These are phyloP conservation scores for Arothron firmamentum DNA, from an alignment of 2,113 vertebrate genomes.

Conservation along the genomic window DNA sequence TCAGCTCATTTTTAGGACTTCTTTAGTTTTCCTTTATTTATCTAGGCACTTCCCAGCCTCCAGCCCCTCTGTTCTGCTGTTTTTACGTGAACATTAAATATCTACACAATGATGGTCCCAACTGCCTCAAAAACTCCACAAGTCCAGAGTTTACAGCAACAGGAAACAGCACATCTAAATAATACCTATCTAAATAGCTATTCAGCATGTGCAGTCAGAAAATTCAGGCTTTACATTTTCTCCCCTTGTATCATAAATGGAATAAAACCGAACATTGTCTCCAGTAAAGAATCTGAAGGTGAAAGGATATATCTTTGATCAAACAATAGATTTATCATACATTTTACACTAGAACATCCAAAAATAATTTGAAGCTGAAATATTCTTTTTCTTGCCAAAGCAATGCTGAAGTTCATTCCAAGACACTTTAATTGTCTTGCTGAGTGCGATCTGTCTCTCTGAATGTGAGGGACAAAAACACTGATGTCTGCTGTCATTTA, in stretches of 20 bases:
- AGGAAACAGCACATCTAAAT: conserved; percentile 83
- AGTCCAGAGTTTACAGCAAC: conserved; percentile 67
- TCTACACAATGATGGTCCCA: conserved; percentile 48
- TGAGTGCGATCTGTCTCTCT: conserved; percentile 78
- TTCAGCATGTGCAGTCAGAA: conserved; percentile 83
- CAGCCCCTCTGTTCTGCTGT: background rate
- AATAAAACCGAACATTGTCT: conserved; percentile 76
- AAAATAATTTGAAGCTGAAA: conserved; percentile 80
- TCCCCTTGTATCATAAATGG: conserved; percentile 73
- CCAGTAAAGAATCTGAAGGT: conserved; percentile 81
- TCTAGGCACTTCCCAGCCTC: background rate
- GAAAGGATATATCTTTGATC: conserved; percentile 82
- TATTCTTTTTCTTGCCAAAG: conserved; percentile 71
- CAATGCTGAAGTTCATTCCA: conserved; percentile 67
- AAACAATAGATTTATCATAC: conserved; percentile 78
- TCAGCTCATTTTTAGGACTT: background rate
- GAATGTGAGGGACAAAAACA: conserved; percentile 53
- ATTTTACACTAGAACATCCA: conserved; percentile 81
- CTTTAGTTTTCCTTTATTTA: conserved; percentile 9
- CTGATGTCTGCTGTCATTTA: conserved; percentile 71
- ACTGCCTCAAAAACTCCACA: conserved; percentile 43
- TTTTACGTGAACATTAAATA: conserved; percentile 19
- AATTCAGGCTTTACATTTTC: conserved; percentile 86
- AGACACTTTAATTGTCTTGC: conserved; percentile 73
- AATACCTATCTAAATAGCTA: conserved; percentile 81